phyloP scores from a whole-genome alignment of 2,888 invertebrate species.

The Smittia aterrima region DNA sequence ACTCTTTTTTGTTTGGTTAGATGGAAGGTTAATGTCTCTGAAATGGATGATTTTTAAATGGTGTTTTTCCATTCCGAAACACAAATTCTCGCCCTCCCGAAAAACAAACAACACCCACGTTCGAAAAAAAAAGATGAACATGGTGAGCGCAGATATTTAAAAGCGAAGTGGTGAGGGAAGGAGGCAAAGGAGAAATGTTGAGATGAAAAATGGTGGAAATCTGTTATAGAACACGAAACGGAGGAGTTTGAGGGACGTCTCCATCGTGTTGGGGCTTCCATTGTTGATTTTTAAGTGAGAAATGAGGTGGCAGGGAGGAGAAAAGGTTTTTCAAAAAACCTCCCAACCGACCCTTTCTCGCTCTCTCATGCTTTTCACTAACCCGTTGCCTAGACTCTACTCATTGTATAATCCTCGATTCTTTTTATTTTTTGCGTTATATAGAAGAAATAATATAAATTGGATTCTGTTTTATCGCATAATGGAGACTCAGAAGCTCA shows the following conservation, averaged over 20 bases:
- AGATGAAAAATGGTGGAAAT: constrained; percentile 40
- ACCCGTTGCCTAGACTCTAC: neutral
- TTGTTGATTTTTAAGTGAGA: neutral
- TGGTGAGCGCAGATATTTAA: neutral
- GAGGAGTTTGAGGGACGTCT: neutral
- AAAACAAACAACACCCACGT: neutral
- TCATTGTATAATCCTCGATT: neutral
- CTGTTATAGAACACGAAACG: constrained; percentile 25
- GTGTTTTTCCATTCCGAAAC: neutral
- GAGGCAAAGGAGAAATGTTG: neutral
- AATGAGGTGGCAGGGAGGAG: neutral
- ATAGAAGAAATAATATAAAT: too few species aligned
- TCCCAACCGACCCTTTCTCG: neutral
- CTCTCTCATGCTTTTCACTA: neutral
- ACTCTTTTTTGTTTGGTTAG: neutral
- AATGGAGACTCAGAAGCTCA: too few species aligned
- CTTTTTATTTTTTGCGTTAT: neutral
- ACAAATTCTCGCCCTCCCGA: neutral
- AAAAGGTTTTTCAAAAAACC: neutral
- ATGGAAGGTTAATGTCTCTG: neutral
- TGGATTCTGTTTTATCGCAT: too few species aligned
- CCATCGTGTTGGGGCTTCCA: neutral
- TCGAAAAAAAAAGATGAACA: neutral
- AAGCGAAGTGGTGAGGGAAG: neutral
- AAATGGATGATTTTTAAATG: constrained; percentile 4